phyloP scores from a whole-genome alignment of 2,888 invertebrate genomes.

The Tetropium fuscum region DNA sequence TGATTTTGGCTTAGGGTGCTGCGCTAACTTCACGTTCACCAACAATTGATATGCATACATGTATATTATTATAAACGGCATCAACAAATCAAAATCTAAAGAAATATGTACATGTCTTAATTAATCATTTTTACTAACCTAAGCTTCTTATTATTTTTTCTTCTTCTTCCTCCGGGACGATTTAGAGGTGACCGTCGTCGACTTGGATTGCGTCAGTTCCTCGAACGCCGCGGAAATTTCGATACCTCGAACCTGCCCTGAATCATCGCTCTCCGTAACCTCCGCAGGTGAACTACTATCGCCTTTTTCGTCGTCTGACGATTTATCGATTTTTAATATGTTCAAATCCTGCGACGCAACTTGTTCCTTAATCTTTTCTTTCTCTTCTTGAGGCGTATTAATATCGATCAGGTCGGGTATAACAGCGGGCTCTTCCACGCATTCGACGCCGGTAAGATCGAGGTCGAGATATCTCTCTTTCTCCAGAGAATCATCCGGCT shows the following conservation, averaged over 20 bases:
- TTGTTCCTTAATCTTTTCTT: constrained; percentile 14
- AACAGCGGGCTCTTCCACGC: constrained; percentile 37
- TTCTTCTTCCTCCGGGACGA: constrained; percentile 70
- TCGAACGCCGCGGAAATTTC: constrained; percentile 43
- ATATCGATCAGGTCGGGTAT: constrained; percentile 52
- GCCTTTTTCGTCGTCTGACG: constrained; percentile 71
- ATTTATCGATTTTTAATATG: constrained; percentile 66
- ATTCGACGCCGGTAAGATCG: constrained; percentile 43
- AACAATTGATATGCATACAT: too few species aligned
- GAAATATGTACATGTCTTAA: too few species aligned
- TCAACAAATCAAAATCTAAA: not conserved
- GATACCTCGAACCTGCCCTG: constrained; percentile 62
- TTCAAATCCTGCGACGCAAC: constrained; percentile 50
- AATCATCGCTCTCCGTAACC: constrained; percentile 71
- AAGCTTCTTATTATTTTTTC: constrained; percentile 68
- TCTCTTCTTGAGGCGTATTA: constrained; percentile 45
- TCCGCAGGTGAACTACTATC: constrained; percentile 69
- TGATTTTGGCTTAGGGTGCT: too few species aligned
- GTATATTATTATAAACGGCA: too few species aligned
- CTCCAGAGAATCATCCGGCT: constrained; percentile 35
- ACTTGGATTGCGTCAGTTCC: constrained; percentile 57
- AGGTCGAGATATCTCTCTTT: constrained; percentile 41
- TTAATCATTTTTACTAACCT: constrained; percentile 16
- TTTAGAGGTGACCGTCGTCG: constrained; percentile 46
- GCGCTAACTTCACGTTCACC: too few species aligned